phyloP scores from a whole-genome alignment of 1,140 invertebrate species.

The Zaprionus africanus region DNA sequence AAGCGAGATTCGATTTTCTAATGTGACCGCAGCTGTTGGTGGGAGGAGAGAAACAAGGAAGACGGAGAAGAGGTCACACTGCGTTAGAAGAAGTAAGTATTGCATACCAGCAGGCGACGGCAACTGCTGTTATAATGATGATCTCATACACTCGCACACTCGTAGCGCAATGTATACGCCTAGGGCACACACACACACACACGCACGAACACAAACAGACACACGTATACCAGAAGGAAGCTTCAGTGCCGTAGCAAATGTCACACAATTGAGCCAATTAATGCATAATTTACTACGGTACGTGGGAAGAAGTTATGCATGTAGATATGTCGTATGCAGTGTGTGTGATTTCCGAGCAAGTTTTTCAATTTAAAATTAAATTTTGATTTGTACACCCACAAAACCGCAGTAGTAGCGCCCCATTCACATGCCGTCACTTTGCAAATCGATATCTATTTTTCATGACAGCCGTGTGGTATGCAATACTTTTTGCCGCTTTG shows the following conservation, averaged over 20 bases:
- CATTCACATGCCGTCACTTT: slow-evolving; percentile 18
- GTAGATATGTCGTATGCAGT: slow-evolving; percentile 2
- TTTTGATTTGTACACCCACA: slow-evolving; percentile 31
- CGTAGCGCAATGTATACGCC: slow-evolving; percentile 24
- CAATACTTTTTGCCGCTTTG: slow-evolving; percentile 67
- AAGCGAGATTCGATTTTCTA: slow-evolving; percentile 59
- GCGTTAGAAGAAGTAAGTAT: slow-evolving; percentile 64
- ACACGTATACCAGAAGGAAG: slow-evolving; percentile 5
- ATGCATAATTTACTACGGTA: slow-evolving; percentile 29
- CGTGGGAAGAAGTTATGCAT: not conserved
- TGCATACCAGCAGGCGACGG: slow-evolving; percentile 71
- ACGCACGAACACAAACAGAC: slow-evolving; percentile 1
- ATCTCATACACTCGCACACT: slow-evolving; percentile 65
- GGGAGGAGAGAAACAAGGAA: slow-evolving; percentile 27
- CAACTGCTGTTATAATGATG: slow-evolving; percentile 58
- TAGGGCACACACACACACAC: slow-evolving; percentile 17
- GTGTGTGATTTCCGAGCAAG: not conserved
- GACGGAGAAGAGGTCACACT: slow-evolving; percentile 9
- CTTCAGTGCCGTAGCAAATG: slow-evolving; percentile 15
- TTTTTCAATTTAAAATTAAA: slow-evolving; percentile 35
- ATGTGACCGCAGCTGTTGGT: slow-evolving; percentile 29
- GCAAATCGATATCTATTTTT: slow-evolving; percentile 81
- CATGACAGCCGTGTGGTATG: slow-evolving; percentile 68
- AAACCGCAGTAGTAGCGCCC: slow-evolving; percentile 4
- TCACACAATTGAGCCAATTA: slow-evolving; percentile 58